A percentile compares a stretch with the other conserved stretches of the same genome.
Evolutionary conservation across 1,140 invertebrate genomes (phyloP).

Genomic region (Camponotus pennsylvanicus): DNA sequence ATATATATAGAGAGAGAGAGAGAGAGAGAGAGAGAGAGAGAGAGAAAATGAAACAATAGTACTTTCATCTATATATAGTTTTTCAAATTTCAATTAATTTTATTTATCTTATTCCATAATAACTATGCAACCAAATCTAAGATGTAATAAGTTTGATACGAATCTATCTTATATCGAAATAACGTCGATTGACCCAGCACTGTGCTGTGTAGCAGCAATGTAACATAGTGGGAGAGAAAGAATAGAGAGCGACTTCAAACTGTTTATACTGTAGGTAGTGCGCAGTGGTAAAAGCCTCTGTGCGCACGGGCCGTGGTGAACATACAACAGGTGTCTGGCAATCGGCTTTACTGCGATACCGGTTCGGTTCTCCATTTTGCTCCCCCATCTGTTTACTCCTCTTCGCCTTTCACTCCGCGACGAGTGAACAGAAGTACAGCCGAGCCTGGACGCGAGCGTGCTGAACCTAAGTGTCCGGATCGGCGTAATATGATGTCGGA

Average conservation of each 20-base stretch:
- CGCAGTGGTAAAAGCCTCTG: conserved; percentile 76
- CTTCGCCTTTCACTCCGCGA: conserved; percentile 60
- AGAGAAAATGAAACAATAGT: background rate
- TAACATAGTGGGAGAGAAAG: conserved; percentile 63
- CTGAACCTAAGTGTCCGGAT: conserved; percentile 48
- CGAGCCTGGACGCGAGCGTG: conserved; percentile 2
- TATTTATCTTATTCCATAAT: background rate
- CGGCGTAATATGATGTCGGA: conserved; percentile 82
- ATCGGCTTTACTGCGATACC: conserved; percentile 46
- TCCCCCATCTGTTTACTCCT: conserved; percentile 37
- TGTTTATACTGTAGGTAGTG: conserved; percentile 72
- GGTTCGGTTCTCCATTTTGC: conserved; percentile 61
- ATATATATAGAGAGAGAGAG: no score
- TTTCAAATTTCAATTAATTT: background rate
- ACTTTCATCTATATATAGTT: background rate
- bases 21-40: no score
- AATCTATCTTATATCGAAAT: background rate
- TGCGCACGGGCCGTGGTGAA: conserved; percentile 73
- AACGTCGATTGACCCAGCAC: conserved; percentile 37
- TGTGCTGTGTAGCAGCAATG: conserved; percentile 6
- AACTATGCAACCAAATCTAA: background rate
- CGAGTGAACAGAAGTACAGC: conserved; percentile 14
- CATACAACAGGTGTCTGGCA: conserved; percentile 76
- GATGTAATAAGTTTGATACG: background rate
- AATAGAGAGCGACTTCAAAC: conserved; percentile 65